These are phyloP conservation scores for Callionymus lyra DNA, from an alignment of 2,113 vertebrate species.

Conservation along the genomic window DNA sequence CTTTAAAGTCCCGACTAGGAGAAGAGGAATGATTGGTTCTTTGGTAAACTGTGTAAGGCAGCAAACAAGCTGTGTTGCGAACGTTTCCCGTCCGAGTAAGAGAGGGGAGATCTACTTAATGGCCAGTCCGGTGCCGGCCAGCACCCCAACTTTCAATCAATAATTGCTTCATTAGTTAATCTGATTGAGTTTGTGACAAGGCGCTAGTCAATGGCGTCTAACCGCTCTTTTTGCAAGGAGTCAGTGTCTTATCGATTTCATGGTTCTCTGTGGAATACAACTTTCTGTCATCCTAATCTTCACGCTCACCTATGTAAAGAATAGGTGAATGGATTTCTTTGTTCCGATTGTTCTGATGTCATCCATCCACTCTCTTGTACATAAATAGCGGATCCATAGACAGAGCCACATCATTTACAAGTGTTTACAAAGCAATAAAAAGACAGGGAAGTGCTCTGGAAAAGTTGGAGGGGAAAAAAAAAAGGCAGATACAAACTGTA, in stretches of 20 bases:
- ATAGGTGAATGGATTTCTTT: slow-evolving; percentile 41
- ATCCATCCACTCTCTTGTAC: slow-evolving; percentile 26
- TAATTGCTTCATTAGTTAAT: slow-evolving; percentile 71
- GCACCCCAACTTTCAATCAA: slow-evolving; percentile 43
- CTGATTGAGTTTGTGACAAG: slow-evolving; percentile 56
- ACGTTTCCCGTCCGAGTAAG: slow-evolving; percentile 46
- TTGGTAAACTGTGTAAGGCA: slow-evolving; percentile 39
- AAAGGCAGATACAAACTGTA: too few species aligned
- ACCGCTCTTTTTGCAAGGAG: slow-evolving; percentile 49
- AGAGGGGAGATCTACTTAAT: slow-evolving; percentile 57
- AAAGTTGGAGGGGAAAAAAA: too few species aligned
- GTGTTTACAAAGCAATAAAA: too few species aligned
- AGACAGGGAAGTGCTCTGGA: too few species aligned
- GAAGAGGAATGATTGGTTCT: slow-evolving; percentile 38
- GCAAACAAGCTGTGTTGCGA: slow-evolving; percentile 51
- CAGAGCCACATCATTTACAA: background rate
- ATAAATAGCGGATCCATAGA: slow-evolving; percentile 21
- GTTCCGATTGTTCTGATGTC: slow-evolving; percentile 26
- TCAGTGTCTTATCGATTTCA: slow-evolving; percentile 51
- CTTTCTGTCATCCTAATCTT: slow-evolving; percentile 39
- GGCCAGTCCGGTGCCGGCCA: slow-evolving; percentile 42
- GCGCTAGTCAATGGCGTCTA: slow-evolving; percentile 47
- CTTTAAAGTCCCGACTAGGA: slow-evolving; percentile 22
- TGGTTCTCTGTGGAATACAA: slow-evolving; percentile 46
- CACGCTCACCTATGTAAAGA: slow-evolving; percentile 43